Base-by-base conservation (phyloP, 2,888 invertebrate genomes). In the Oscheius sp. region DNA sequence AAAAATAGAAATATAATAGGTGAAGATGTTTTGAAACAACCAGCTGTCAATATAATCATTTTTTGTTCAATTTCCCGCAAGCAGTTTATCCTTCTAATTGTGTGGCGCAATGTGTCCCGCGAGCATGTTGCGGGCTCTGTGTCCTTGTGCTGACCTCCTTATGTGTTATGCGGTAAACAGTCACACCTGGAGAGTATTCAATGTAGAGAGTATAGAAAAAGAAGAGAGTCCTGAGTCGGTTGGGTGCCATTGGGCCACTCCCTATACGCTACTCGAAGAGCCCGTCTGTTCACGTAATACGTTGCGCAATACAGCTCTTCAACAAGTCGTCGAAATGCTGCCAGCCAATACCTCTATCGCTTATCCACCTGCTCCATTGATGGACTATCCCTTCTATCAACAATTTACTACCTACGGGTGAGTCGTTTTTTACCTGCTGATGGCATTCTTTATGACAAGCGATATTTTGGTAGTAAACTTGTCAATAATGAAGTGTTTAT, bases 121-220 rank as follows among this genome's bases (percentile, higher is more conserved):
- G 47, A 47, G 47, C 47, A 47, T 47, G 17, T 47, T 24, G 22
- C 47, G 47, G 9, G 47, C 47, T n/a, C n/a, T n/a, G n/a, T n/a
- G n/a, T n/a, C n/a, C n/a, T n/a, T 41, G 24, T 12, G 4, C 17
- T 47, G 47, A 47, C 47, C 47, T 20, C 22, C 5, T 20, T 22
- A 24, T 8, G 8, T 14, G 47, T 2, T 24, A 24, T 47, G 47
- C 47, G 47, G 47, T 47, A 47, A 47, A 44, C 12, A 44, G 45
- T 17, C 47, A 6, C 17, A 20, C 45, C 8, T 8, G 45, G 45
- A 6, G 12, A 12, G n/a, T n/a, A n/a, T n/a, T n/a, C n/a, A n/a
- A n/a, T n/a, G 12, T 12, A 47, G 47, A 47, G 47, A 47, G 47
- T 22, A 22, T 20, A 24, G 4, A 4, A 20, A 47, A 20, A 14